Percentiles rank a stretch among this genome's conserved stretches.
These are phyloP conservation scores for Perognathus longimembris DNA, from an alignment of 2,113 vertebrate genomes.

Conservation along the genomic window DNA sequence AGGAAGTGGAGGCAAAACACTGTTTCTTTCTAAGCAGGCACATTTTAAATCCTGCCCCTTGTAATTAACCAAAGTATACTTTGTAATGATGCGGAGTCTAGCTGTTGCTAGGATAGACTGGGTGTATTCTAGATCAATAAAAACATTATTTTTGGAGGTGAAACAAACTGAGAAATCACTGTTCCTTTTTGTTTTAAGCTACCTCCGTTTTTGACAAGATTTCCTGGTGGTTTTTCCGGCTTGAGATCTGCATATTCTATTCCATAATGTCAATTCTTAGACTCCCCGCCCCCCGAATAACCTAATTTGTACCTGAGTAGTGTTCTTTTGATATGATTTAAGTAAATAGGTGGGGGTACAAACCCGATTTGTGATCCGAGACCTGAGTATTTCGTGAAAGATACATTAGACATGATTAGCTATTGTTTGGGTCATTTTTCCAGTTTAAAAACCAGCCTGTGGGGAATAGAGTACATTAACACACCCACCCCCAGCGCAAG, in stretches of 20 bases:
- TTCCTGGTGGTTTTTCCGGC: not conserved
- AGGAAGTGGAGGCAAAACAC: not conserved
- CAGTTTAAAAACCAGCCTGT: not conserved
- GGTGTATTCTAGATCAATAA: not conserved
- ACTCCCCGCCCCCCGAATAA: too few species aligned
- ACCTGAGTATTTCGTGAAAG: not conserved
- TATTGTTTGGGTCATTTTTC: not conserved
- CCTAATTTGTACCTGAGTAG: too few species aligned
- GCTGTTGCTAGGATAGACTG: not conserved
- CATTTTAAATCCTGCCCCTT: not conserved
- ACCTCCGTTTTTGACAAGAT: not conserved
- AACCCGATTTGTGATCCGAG: not conserved
- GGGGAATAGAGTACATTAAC: too few species aligned
- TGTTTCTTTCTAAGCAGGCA: not conserved
- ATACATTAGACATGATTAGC: not conserved
- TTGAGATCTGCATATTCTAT: not conserved
- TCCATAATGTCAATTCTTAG: not conserved
- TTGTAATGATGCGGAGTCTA: not conserved
- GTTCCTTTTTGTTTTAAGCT: not conserved
- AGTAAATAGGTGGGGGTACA: not conserved
- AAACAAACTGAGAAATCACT: not conserved
- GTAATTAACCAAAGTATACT: not conserved
- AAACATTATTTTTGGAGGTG: constrained; percentile 25
- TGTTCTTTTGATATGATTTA: not conserved
- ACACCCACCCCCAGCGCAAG: not conserved